These are phyloP conservation scores for Eretmocerus hayati DNA, from an alignment of 2,888 invertebrate genomes.

Conservation along the genomic window DNA sequence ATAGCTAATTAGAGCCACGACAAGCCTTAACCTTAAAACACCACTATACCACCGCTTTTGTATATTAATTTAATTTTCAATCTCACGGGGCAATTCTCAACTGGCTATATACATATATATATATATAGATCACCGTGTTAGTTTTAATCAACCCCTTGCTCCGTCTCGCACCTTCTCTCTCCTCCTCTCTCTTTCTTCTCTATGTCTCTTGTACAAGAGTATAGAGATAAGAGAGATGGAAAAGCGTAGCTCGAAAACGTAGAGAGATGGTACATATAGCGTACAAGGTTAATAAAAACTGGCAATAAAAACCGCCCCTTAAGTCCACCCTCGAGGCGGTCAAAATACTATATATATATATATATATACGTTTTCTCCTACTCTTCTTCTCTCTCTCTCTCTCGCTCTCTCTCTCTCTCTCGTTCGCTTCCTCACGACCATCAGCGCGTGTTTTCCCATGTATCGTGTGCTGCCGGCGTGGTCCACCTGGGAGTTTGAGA, in stretches of 20 bases:
- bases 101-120: no score
- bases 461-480: not conserved
- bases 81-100: slow-evolving; percentile 41
- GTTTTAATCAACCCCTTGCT: slow-evolving; percentile 39
- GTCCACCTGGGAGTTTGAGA: not conserved
- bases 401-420: not conserved
- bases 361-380: slow-evolving; percentile 31
- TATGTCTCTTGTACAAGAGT: not conserved
- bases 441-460: no score
- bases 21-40: no score
- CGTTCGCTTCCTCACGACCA: not conserved
- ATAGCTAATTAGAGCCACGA: slow-evolving; percentile 45
- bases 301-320: slow-evolving; percentile 46
- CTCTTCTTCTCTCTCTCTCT: slow-evolving; percentile 12
- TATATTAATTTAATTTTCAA: slow-evolving; percentile 49
- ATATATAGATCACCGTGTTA: no score
- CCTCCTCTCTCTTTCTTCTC: slow-evolving; percentile 16
- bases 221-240: slow-evolving; percentile 12
- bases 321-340: slow-evolving; percentile 35
- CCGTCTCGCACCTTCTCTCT: slow-evolving; percentile 5
- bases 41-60: slow-evolving; percentile 39
- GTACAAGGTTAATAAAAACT: slow-evolving; percentile 44
- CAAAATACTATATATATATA: not conserved
- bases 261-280: slow-evolving; percentile 22
- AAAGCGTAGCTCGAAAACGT: slow-evolving; percentile 10